Evolutionary conservation across 1,140 invertebrate genomes (phyloP), one percentile per base, ranked within the genome.

Genomic region (Campoletis sonorensis): DNA sequence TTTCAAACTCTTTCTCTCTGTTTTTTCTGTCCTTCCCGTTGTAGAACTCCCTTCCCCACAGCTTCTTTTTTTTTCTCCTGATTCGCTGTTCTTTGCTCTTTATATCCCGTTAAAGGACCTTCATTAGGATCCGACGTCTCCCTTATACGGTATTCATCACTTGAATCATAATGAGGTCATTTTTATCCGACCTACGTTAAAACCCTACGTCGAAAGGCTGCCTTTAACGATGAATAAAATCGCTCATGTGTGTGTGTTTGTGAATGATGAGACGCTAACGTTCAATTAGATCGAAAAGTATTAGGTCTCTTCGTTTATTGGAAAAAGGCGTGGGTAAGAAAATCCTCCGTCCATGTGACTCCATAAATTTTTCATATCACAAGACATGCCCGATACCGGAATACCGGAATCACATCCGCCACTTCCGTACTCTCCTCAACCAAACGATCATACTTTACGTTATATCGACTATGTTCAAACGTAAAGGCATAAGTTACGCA

Each of bases 361-460:
- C n/a, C 51, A 54, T 54, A 21, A 54, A 54, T n/a, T 18, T 54
- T 54, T 54, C 18, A 54, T 71, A 71, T 71, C 68, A 7, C 30
- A 7, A 7, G 15, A 30, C 15, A 71, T 18, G 30, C 11, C 68
- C 68, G 68, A 71, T 37, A 71, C 33, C 68, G 27, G 68, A 71
- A 37, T n/a, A 30, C 27, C 68, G 68, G 18, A 30, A 37, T 71
- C 27, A 21, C 68, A 71, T 71, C 68, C 68, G 27, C 16, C 13
- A 37, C 68, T 71, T 71, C 68, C 68, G 68, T 26, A 27, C 49
- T 10, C 49, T 18, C 51, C n/a, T 54, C n/a, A 21, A 54, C n/a
- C 7, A n/a, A 54, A 7, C 51, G 40, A 54, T 21, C 51, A 54
- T 21, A 54, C 51, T 54, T 54, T 21, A 21, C 16, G 16, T n/a